Evolutionary conservation across 2,797 vertebrate genomes (phyloP).

Genomic region (Esox masquinongy): DNA sequence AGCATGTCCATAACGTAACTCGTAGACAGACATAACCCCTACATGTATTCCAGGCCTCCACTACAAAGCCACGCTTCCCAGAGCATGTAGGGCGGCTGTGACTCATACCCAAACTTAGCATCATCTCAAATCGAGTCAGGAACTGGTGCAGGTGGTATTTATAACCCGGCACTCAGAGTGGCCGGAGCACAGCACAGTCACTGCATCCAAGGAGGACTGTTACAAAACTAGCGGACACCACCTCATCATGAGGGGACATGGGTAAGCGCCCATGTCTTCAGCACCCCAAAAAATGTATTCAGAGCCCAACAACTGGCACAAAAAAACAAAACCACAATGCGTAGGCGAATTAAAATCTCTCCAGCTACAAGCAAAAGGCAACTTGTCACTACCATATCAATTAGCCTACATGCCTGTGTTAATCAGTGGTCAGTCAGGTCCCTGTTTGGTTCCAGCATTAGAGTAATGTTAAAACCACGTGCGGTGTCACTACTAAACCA

Average conservation of each 20-base stretch:
- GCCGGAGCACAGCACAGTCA: conserved; percentile 39
- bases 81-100: conserved; percentile 44
- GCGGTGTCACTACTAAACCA: conserved; percentile 10
- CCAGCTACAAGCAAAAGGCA: not conserved
- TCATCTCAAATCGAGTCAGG: conserved; percentile 67
- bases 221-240: conserved; percentile 48
- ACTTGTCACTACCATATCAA: not conserved
- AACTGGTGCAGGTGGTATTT: conserved; percentile 68
- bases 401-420: not conserved
- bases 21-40: conserved; percentile 8
- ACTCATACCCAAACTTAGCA: conserved; percentile 78
- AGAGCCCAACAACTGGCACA: not conserved
- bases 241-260: not conserved
- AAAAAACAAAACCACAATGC: not conserved
- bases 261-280: not conserved
- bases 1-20: not conserved
- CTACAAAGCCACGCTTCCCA: conserved; percentile 55
- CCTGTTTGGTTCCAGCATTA: not conserved
- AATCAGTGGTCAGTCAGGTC: not conserved
- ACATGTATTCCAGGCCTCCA: conserved; percentile 48
- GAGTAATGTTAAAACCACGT: not conserved
- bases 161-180: conserved; percentile 60
- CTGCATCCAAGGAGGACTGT: conserved; percentile 46
- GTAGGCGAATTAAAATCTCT: conserved; percentile 14
- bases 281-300: no score